Evolutionary conservation across 2,797 vertebrate genomes (phyloP).

Genomic region (Myiothlypis chrysogaster): DNA sequence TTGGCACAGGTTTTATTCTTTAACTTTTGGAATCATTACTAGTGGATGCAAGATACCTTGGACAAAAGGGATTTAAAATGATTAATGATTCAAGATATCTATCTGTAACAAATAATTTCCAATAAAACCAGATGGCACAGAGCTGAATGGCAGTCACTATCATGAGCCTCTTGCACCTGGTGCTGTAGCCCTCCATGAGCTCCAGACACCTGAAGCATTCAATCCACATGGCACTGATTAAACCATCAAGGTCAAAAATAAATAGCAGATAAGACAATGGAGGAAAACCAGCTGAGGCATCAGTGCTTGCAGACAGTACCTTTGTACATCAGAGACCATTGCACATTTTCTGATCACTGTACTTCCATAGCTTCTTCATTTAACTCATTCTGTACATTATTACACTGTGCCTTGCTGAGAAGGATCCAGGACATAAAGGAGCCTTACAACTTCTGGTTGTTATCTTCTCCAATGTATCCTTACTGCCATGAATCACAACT

Average conservation of each 20-base stretch:
- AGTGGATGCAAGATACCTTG: background rate
- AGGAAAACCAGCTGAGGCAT: background rate
- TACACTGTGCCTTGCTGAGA: background rate
- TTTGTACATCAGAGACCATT: background rate
- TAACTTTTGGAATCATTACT: background rate
- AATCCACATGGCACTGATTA: background rate
- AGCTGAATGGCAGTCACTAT: background rate
- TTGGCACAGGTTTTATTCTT: background rate
- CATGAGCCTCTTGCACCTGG: background rate
- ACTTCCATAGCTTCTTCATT: background rate
- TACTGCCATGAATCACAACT: background rate
- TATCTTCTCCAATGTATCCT: background rate
- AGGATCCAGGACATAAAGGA: background rate
- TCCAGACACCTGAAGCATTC: background rate
- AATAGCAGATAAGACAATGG: background rate
- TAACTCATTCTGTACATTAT: background rate
- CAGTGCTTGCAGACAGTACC: background rate
- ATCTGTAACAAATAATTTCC: background rate
- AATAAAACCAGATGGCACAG: background rate
- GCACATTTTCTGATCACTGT: background rate
- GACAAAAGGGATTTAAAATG: background rate
- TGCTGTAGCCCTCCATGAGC: background rate
- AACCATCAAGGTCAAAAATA: constrained; percentile 12
- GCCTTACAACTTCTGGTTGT: background rate
- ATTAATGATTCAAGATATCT: background rate